Base-by-base conservation (phyloP, 1,140 invertebrate genomes). In the Megalopta genalis region DNA sequence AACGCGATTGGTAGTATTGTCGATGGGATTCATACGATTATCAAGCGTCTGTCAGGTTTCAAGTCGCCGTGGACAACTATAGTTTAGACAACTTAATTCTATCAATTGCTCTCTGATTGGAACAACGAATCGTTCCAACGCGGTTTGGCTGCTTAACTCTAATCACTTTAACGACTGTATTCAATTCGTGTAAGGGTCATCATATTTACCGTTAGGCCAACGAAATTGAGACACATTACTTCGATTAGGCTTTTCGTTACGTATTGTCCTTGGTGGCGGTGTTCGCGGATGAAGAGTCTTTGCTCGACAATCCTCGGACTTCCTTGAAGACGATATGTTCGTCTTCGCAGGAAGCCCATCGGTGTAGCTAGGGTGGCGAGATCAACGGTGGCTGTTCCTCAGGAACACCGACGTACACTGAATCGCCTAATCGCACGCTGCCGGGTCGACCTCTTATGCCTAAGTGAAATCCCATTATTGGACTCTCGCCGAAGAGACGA, bases 401-500 rank as follows among this genome's bases (percentile, higher is more conserved):
- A 0, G 88, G 37, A 21, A 90, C 75, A 27, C 89, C 85, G 4
- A 93, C 89, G 70, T 92, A 93, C 69, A 94, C 84, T 42, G 91
- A 74, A 77, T 93, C 93, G 0, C 93, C 93, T 16, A 93, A 77
- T 59, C 83, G 86, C 0, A 93, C 82, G 0, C 52, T 83, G 0
- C 90, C 90, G 16, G 70, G 81, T 14, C 87, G 18, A 16, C 90
- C 81, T 42, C 86, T 86, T 0, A 93, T n/a, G 9, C 90, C 93
- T 37, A 93, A 74, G 75, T 93, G 91, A 60, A 93, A 88, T 9
- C 93, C 93, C 90, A 93, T 90, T 0, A 92, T 86, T 3, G 93
- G 93, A 85, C 88, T 91, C 23, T 93, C 88, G 0, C 89, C 88
- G 21, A 80, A 78, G 9, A 79, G 27, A 0, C 81, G 67, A n/a